Evolutionary conservation across 2,797 vertebrate genomes (phyloP).

Genomic region (Girardinus metallicus): DNA sequence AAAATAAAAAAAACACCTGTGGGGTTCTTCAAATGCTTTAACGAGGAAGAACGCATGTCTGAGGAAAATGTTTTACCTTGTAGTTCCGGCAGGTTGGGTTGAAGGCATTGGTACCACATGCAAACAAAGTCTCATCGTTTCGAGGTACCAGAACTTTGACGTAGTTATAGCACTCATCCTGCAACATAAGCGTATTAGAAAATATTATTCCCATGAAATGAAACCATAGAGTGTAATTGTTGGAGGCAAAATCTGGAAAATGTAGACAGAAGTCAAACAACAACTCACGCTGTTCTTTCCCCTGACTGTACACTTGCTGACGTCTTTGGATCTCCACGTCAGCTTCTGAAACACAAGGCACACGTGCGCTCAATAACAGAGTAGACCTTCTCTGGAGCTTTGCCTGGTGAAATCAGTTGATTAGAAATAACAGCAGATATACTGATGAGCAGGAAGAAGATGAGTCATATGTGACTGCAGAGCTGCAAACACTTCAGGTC

Average conservation of each 20-base stretch:
- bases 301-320: constrained; percentile 92
- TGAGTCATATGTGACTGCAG: constrained; percentile 9
- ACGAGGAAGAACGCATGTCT: neutral
- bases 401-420: neutral
- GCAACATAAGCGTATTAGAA: constrained; percentile 26
- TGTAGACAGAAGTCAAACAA: neutral
- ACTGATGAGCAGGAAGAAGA: neutral
- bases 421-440: constrained; percentile 1
- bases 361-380: neutral
- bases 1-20: neutral
- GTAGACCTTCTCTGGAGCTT: neutral
- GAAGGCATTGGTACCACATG: constrained; percentile 95
- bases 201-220: neutral
- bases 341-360: constrained; percentile 83
- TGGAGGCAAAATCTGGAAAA: neutral
- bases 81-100: constrained; percentile 95
- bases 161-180: constrained; percentile 98
- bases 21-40: neutral
- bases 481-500: constrained; percentile 2
- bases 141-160: constrained; percentile 95
- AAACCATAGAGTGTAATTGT: neutral
- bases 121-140: constrained; percentile 92
- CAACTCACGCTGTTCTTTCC: constrained; percentile 93
- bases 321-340: constrained; percentile 92
- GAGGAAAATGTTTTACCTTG: constrained; percentile 67